Base-by-base conservation (phyloP, 2,797 vertebrate genomes). In the Sebastolobus alascanus region DNA sequence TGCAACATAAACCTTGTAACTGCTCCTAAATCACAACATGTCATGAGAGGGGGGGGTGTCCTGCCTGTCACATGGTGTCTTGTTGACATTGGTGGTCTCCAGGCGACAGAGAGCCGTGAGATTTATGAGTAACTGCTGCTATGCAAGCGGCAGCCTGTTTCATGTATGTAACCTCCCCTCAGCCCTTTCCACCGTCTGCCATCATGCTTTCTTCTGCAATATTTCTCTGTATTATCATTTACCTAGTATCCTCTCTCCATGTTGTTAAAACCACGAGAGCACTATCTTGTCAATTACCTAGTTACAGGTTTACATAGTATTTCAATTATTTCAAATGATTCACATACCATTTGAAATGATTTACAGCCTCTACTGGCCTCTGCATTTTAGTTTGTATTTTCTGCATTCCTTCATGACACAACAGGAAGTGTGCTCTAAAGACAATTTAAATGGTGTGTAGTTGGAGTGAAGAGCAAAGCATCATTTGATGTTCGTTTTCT, bases 1-100 rank as follows among this genome's bases (percentile, higher is more conserved):
- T 73, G 80, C 82, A 91, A 87, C 82, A 84, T 82, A 85, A 93
- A 90, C 82, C 88, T 84, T 35, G 35, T 77, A 79, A 63, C 79
- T 64, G 71, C 73, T 81, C 79, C 64, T 90, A 90, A 93, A 94
- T 93, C 91, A 89, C 2, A 0, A 25, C n/a, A 29, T 40, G 85
- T 84, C 61, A 52, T 43, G 63, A 52, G 37, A 68, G 37, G 18
- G 33, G 13, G 16, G 31, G 40, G 1, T 1, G 59, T 73, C 70
- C 64, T 63, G 55, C 29, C 55, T 31, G 22, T 33, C 75, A 75
- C 67, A 60, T 4, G 52, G 18, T 71, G 85, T 73, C 77, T 59
- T 35, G 73, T 69, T 72, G 76, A 90, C 80, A 73, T 67, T 20
- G 29, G 64, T 76, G 78, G 69, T 75, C 40, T 85, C 72, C 54